Evolutionary conservation across 2,888 invertebrate genomes (phyloP).

Genomic region (Germaria angustata): DNA sequence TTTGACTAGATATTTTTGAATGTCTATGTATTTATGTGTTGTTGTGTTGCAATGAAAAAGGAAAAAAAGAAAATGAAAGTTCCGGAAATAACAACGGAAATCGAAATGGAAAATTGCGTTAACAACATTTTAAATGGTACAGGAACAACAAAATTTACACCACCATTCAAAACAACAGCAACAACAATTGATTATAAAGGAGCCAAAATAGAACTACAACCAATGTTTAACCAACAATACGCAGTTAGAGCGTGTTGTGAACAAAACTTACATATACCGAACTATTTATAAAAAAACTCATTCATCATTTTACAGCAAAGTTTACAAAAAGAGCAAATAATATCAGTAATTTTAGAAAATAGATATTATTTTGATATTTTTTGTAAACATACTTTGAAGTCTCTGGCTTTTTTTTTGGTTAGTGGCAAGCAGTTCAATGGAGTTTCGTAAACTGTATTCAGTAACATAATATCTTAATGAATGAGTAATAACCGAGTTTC

Average conservation of each 20-base stretch:
- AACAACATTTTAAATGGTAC: conserved; percentile 66
- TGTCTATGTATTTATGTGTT: background rate
- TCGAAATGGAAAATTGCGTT: conserved; percentile 69
- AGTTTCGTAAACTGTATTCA: no score
- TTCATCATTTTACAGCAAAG: no score
- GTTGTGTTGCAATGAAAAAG: background rate
- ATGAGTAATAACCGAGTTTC: no score
- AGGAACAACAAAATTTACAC: conserved; percentile 63
- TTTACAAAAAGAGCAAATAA: no score
- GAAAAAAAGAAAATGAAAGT: conserved; percentile 11
- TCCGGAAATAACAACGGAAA: conserved; percentile 67
- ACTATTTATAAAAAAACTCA: no score
- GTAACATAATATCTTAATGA: no score
- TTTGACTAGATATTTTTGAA: background rate
- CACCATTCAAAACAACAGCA: conserved; percentile 34
- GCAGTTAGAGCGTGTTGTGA: conserved; percentile 25
- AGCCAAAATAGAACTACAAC: conserved; percentile 4
- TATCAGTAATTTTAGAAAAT: no score
- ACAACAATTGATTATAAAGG: conserved; percentile 32
- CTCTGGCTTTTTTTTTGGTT: no score
- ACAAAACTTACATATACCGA: background rate
- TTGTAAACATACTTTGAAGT: no score
- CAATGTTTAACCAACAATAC: conserved; percentile 44
- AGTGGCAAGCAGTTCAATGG: no score
- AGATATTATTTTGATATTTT: no score